Evolutionary conservation across 2,113 vertebrate species (phyloP), one percentile per base, ranked within the genome.

Genomic region (Heloderma charlesbogerti): DNA sequence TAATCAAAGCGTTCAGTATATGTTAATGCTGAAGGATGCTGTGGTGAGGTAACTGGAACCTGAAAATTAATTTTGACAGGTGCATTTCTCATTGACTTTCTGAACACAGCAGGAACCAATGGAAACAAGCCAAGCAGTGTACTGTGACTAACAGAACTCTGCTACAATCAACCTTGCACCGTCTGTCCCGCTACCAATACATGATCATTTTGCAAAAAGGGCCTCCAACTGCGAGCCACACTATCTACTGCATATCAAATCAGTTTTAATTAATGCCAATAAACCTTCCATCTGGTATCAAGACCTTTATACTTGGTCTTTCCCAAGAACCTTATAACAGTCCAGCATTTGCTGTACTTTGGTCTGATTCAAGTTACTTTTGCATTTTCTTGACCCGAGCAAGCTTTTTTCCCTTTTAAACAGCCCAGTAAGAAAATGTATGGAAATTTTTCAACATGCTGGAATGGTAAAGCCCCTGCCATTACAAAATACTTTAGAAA

Each of bases 61-160:
- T 97, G 95, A 95, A 95, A 97, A 97, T 97, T 95, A 94, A 96
- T 97, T 97, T 93, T 97, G 97, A 96, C 97, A 97, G 97, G 95
- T 96, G 95, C 94, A 95, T 94, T 97, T 97, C 96, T 96, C 96
- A 94, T 1, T 97, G 96, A 96, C 94, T 97, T 96, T 96, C 91
- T 88, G 34, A 87, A 90, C 94, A 87, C 95, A 93, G 95, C 1
- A 51, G 60, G 94, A 91, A 77, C 74, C 60, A 6, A 88, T 88
- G 96, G 95, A 95, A 95, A 92, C 89, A 87, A 0, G 94, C 94
- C 95, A 96, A 94, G 96, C 96, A 91, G 75, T 80, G 95, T 92
- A 92, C 95, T 96, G 96, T 96, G 96, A 97, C 97, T 95, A 96
- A 97, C 94, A 92, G 90, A 97, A 94, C 92, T 94, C 93, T 87